Percentiles rank a stretch among this genome's conserved stretches.
phyloP scores from a whole-genome alignment of 2,797 vertebrate species.

The Zalophus californianus region DNA sequence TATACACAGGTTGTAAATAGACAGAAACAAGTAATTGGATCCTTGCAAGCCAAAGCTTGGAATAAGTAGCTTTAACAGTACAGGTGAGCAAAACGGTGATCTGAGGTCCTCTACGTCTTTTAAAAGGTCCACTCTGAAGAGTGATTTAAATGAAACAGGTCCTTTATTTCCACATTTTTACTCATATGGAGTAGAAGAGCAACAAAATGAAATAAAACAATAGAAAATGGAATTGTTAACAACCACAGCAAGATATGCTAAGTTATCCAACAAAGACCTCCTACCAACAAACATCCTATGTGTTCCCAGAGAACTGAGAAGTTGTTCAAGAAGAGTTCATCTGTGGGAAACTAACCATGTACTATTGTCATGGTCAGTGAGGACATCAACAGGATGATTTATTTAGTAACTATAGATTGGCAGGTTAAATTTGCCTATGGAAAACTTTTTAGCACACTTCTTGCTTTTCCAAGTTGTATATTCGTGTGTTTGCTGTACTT shows the following conservation, averaged over 20 bases:
- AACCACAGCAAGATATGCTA: slow-evolving; percentile 62
- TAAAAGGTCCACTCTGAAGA: slow-evolving; percentile 67
- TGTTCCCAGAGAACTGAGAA: slow-evolving; percentile 80
- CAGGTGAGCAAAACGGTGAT: slow-evolving; percentile 56
- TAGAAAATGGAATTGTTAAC: slow-evolving; percentile 28
- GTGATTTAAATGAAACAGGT: slow-evolving; percentile 63
- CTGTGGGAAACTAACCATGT: slow-evolving; percentile 61
- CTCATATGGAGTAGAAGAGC: slow-evolving; percentile 59
- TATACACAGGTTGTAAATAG: background rate
- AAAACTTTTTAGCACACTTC: background rate
- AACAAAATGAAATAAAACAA: slow-evolving; percentile 76
- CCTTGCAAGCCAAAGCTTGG: slow-evolving; percentile 23
- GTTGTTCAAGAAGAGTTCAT: slow-evolving; percentile 75
- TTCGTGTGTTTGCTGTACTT: background rate
- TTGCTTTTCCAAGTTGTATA: background rate
- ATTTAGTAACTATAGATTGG: slow-evolving; percentile 66
- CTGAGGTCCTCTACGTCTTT: background rate
- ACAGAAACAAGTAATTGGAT: slow-evolving; percentile 54
- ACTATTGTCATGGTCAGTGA: slow-evolving; percentile 71
- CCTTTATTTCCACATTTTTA: slow-evolving; percentile 37
- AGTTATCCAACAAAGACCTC: slow-evolving; percentile 71
- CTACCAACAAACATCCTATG: slow-evolving; percentile 71
- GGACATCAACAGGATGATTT: slow-evolving; percentile 65
- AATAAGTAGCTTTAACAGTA: slow-evolving; percentile 44
- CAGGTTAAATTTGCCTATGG: slow-evolving; percentile 76